Conservation (phyloP, 2,113 vertebrate genomes). For the Syngnathus scovelli region DNA sequence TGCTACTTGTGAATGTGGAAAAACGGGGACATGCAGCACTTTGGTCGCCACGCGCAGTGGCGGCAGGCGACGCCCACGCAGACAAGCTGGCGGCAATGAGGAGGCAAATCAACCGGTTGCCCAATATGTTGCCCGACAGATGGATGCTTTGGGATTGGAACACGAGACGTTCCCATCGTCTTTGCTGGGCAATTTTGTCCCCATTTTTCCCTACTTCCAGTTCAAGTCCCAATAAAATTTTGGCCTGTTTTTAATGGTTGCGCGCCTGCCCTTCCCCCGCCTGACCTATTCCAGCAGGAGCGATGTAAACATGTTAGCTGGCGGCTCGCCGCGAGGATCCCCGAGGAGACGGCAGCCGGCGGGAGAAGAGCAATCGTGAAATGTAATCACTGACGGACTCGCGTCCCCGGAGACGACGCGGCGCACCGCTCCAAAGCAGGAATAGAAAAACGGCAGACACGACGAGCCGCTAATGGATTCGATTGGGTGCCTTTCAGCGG, state of each 20-base stretch:
- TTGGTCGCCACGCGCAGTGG: background rate
- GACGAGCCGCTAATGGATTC: background rate
- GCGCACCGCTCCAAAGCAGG: background rate
- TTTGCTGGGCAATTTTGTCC: background rate
- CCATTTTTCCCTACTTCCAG: background rate
- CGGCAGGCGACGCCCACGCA: conserved; percentile 7
- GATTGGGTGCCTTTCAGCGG: background rate
- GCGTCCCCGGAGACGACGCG: background rate
- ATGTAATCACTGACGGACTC: conserved; percentile 10
- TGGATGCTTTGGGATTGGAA: conserved; percentile 2
- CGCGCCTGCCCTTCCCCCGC: background rate
- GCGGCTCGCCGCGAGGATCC: background rate
- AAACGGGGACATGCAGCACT: background rate
- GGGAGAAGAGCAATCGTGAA: conserved; percentile 3
- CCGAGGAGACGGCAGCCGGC: conserved; percentile 12
- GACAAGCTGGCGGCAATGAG: background rate
- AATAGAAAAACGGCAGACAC: background rate
- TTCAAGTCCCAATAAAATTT: background rate
- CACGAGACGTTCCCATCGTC: background rate
- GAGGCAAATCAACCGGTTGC: background rate
- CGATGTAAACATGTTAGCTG: background rate
- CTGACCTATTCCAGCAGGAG: background rate
- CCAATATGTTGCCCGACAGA: conserved; percentile 2
- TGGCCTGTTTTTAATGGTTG: background rate
- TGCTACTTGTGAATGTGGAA: too few relatives aligned